Conservation (phyloP, 2,797 vertebrate genomes). For the Sebastes reedi region DNA sequence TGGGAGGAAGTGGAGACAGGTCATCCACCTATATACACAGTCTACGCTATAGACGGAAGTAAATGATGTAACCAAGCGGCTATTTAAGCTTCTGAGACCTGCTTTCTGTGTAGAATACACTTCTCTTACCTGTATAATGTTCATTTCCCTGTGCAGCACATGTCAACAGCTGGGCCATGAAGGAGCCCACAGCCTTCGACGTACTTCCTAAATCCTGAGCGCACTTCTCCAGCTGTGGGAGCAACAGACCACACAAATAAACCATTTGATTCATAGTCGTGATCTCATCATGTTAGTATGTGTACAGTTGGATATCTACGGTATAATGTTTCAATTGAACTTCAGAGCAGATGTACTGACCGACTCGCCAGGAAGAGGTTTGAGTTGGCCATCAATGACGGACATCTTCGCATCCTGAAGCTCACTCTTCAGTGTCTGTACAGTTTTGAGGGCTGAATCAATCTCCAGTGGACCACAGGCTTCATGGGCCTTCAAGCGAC, state of each 20-base stretch:
- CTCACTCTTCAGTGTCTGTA: constrained; percentile 94
- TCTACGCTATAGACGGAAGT: fast-evolving
- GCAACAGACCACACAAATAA: constrained; percentile 25
- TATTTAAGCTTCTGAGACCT: neutral
- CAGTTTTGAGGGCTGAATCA: constrained; percentile 93
- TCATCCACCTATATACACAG: no score
- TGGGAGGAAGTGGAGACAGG: no score
- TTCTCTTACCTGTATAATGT: constrained; percentile 93
- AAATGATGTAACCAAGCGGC: neutral
- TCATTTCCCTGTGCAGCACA: constrained; percentile 98
- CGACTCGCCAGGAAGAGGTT: constrained; percentile 96
- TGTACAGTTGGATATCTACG: neutral
- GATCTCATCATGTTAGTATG: neutral
- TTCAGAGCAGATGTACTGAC: constrained; percentile 74
- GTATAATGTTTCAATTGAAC: neutral
- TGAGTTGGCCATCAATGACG: constrained; percentile 90
- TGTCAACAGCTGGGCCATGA: constrained; percentile 97
- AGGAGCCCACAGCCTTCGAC: constrained; percentile 97
- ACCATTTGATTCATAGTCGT: neutral
- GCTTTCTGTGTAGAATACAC: neutral
- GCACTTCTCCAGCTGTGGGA: constrained; percentile 93
- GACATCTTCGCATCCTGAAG: constrained; percentile 98
- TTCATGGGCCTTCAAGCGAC: constrained; percentile 89
- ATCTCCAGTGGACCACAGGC: constrained; percentile 98
- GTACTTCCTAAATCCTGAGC: constrained; percentile 98